Evolutionary conservation across 2,113 vertebrate genomes (phyloP), one percentile per base, ranked within the genome.

Genomic region (Pygoscelis antarcticus): DNA sequence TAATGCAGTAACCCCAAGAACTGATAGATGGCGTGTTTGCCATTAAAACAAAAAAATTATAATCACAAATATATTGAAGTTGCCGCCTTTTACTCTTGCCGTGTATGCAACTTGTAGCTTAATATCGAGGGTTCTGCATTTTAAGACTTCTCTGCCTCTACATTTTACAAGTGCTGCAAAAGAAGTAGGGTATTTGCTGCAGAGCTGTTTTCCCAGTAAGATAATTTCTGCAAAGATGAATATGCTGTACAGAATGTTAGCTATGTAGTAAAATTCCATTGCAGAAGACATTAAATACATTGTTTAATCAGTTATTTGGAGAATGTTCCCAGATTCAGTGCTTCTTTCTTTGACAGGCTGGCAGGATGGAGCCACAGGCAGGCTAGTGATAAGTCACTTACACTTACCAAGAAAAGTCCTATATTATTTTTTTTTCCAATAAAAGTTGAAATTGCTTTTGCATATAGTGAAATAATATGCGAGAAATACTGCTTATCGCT

Each of bases 11-110:
- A 95, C 75, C 71, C 23, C 51, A 3, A 7, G 40, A 91, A 46
- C 96, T 83, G 96, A 96, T 74, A 98, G 97, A 75, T 98, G 97
- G 97, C 96, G 96, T 95, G 84, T 97, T 97, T 97, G 96, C 94
- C 90, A 97, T 96, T 90, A 26, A 69, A 95, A 96, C 91, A 85
- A 83, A 88, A 22, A 44, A 42, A 3, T 30, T 11, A 60, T 40
- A 76, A 42, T 61, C 25, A 52, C 62, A 52, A 86, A 71, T 66
- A 91, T 76, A 78, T 81, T 52, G 21, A 77, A 68, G 70, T 60
- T 32, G 8, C 36, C 32, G 20, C 58, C 69, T 82, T 82, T 87
- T 19, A 7, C 38, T 70, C 74, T 68, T 68, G 47, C 34, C 3
- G 0, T 10, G 34, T 27, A 4, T 38, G 19, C 16, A 21, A 11